These are phyloP conservation scores for Enteromius argenteus DNA, from an alignment of 2,797 vertebrate genomes.

Conservation along the genomic window DNA sequence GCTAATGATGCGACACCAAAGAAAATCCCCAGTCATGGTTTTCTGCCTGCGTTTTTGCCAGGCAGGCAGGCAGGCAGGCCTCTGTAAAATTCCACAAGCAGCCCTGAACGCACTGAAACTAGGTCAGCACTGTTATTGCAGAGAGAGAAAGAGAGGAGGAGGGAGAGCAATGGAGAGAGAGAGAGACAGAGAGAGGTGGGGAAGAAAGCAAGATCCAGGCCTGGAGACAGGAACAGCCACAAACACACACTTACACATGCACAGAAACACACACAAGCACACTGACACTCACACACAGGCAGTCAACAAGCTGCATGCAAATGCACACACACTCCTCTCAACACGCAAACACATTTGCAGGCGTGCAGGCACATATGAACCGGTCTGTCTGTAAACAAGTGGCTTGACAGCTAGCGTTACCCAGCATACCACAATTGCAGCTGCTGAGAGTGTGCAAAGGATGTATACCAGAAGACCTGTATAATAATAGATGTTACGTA, in stretches of 20 bases:
- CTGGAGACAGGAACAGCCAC: slow-evolving; percentile 72
- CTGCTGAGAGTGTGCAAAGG: slow-evolving; percentile 42
- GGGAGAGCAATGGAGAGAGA: slow-evolving; percentile 54
- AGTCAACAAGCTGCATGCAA: slow-evolving; percentile 11
- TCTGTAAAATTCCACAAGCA: slow-evolving; percentile 91
- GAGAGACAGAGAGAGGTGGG: slow-evolving; percentile 62
- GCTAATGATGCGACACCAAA: slow-evolving; percentile 76
- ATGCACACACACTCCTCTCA: slow-evolving; percentile 42
- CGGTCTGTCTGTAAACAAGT: slow-evolving; percentile 67
- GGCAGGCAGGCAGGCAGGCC: slow-evolving; percentile 80
- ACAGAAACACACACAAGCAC: slow-evolving; percentile 35
- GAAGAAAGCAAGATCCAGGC: slow-evolving; percentile 59
- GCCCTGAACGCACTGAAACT: slow-evolving; percentile 88
- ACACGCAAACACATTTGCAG: slow-evolving; percentile 50
- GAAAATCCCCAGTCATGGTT: slow-evolving; percentile 84
- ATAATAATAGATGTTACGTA: slow-evolving; percentile 56
- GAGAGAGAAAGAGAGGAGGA: slow-evolving; percentile 78
- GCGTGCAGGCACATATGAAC: slow-evolving; percentile 52
- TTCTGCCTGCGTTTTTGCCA: slow-evolving; percentile 81
- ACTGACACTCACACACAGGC: slow-evolving; percentile 39
- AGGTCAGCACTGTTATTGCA: slow-evolving; percentile 91
- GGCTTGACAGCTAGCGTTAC: slow-evolving; percentile 56
- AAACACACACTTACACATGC: slow-evolving; percentile 51
- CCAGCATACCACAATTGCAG: slow-evolving; percentile 44
- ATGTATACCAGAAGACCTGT: slow-evolving; percentile 39